These are phyloP conservation scores for Conops quadrifasciatus DNA, from an alignment of 2,888 invertebrate genomes.

Conservation along the genomic window DNA sequence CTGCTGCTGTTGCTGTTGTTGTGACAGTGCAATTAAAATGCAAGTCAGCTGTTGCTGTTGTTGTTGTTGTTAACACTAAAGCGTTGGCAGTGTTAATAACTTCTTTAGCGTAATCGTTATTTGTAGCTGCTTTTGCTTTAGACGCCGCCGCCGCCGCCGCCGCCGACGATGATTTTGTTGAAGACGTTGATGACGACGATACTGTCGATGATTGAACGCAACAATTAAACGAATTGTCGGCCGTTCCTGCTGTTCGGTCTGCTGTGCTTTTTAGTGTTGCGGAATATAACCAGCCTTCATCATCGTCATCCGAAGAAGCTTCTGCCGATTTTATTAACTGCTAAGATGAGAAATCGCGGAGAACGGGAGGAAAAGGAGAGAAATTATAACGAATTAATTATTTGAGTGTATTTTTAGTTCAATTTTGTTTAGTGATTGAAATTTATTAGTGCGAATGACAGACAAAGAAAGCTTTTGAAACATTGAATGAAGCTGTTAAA, in stretches of 20 bases:
- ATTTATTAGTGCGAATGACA: background rate
- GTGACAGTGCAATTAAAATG: background rate
- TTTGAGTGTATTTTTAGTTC: background rate
- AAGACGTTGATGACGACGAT: conserved; percentile 51
- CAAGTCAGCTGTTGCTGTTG: conserved; percentile 30
- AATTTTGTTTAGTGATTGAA: background rate
- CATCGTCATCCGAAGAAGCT: conserved; percentile 71
- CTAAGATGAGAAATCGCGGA: background rate
- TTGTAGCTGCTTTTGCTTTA: conserved; percentile 37
- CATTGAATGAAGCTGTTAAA: background rate
- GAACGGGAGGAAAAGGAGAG: conserved; percentile 1
- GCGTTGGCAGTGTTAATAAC: conserved; percentile 44
- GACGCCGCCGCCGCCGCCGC: conserved; percentile 38
- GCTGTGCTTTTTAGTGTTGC: conserved; percentile 41
- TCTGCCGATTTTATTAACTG: conserved; percentile 65
- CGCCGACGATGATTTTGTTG: conserved; percentile 38
- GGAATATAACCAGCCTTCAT: conserved; percentile 65
- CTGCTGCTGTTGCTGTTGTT: conserved; percentile 30
- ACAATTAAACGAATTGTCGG: conserved; percentile 29
- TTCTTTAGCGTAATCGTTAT: conserved; percentile 64
- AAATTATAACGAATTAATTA: background rate
- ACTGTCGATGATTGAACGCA: conserved; percentile 55
- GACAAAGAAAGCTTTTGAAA: background rate
- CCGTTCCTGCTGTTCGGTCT: conserved; percentile 9
- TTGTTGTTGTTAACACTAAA: conserved; percentile 34